A percentile compares a stretch with the other conserved stretches of the same genome.
Conservation (phyloP, 2,797 vertebrate species). For the Poeciliopsis gracilis region DNA sequence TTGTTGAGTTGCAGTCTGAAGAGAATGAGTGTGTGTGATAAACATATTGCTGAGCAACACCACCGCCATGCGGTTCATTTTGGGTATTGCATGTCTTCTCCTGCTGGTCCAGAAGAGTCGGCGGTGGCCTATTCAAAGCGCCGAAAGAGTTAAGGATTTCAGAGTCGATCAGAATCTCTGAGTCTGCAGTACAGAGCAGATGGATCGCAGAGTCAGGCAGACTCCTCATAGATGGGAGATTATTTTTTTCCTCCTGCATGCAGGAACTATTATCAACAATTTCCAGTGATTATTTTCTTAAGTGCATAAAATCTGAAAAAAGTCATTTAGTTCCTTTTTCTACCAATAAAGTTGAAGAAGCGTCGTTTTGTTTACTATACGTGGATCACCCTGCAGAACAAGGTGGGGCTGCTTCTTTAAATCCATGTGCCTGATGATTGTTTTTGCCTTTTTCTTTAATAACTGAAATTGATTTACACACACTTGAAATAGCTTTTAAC, state of each 20-base stretch:
- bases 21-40: too few species aligned
- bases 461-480: not conserved
- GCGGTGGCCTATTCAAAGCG: not conserved
- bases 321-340: not conserved
- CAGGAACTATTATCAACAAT: not conserved
- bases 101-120: not conserved
- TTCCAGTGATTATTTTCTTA: too few species aligned
- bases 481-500: not conserved
- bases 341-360: slow-evolving; percentile 7
- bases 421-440: not conserved
- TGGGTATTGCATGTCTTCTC: not conserved
- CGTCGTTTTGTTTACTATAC: slow-evolving; percentile 1
- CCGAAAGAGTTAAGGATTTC: slow-evolving; percentile 46
- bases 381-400: slow-evolving; percentile 31
- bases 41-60: not conserved
- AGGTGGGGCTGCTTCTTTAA: slow-evolving; percentile 42
- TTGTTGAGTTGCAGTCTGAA: not conserved
- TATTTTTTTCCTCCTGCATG: not conserved
- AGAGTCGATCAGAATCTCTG: slow-evolving; percentile 3
- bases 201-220: not conserved
- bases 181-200: slow-evolving; percentile 34
- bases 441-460: not conserved
- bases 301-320: not conserved
- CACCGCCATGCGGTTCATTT: slow-evolving; percentile 11
- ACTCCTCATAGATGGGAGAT: not conserved